Evolutionary conservation across 2,113 vertebrate species (phyloP).

Genomic region (Crypturellus undulatus): DNA sequence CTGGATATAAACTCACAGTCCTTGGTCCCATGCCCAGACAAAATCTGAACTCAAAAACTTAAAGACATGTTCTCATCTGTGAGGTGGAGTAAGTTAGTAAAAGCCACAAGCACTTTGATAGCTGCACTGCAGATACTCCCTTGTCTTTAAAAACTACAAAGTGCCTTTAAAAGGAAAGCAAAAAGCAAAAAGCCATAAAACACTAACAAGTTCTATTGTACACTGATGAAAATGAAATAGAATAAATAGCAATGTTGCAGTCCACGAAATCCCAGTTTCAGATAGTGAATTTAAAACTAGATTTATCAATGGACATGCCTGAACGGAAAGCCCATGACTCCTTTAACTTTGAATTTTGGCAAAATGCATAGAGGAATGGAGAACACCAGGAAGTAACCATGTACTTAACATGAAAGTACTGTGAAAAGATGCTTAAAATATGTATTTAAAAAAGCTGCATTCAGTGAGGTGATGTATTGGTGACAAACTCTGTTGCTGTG

Average conservation of each 20-base stretch:
- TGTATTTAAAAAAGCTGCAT: too few species aligned
- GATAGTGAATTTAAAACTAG: not conserved
- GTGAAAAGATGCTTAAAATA: not conserved
- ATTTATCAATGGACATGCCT: not conserved
- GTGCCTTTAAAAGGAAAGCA: not conserved
- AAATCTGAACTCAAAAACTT: conserved; percentile 34
- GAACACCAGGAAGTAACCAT: not conserved
- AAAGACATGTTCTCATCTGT: not conserved
- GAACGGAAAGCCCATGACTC: not conserved
- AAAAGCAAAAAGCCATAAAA: not conserved
- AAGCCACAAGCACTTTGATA: not conserved
- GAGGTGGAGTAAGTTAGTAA: conserved; percentile 5
- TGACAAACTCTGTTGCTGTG: not conserved
- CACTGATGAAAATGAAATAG: not conserved
- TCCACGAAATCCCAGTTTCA: not conserved
- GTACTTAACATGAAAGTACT: not conserved
- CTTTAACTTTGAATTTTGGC: not conserved
- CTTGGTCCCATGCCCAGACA: conserved; percentile 60
- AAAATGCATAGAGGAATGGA: not conserved
- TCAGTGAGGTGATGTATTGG: not conserved
- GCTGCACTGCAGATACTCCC: not conserved
- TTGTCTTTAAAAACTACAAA: not conserved
- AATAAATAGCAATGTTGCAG: not conserved
- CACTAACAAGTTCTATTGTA: not conserved
- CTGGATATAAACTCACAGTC: conserved; percentile 35